Evolutionary conservation across 1,140 invertebrate species (phyloP).

Genomic region (Odontomachus brunneus): DNA sequence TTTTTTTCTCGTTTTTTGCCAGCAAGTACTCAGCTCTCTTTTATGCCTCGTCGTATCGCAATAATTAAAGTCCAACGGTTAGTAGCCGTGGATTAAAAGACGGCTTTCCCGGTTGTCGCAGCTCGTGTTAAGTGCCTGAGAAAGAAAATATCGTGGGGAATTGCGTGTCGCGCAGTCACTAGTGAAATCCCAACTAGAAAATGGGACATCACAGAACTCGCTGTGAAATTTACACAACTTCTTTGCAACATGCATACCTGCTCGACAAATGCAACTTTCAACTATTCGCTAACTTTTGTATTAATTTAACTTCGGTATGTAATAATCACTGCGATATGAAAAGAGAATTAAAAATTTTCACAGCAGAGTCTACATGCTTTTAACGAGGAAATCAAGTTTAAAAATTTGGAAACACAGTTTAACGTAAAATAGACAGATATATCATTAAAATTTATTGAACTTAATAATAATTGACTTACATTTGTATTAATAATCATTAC

Average conservation of each 20-base stretch:
- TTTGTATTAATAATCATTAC: too few species aligned
- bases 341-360: too few species aligned
- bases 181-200: background rate
- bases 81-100: background rate
- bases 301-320: too few species aligned
- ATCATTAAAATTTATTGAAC: background rate
- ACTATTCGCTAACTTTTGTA: too few species aligned
- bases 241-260: background rate
- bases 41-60: background rate
- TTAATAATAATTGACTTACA: too few species aligned
- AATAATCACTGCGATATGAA: too few species aligned
- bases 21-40: background rate
- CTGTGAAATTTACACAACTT: background rate
- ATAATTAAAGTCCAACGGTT: slow-evolving; percentile 6
- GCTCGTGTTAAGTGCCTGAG: background rate
- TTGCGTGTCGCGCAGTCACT: background rate
- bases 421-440: too few species aligned
- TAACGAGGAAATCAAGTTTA: too few species aligned
- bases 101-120: background rate
- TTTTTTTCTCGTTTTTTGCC: too few species aligned
- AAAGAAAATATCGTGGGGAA: background rate
- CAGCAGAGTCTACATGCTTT: too few species aligned
- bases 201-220: background rate
- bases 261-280: too few species aligned
- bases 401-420: too few species aligned